Base-by-base conservation (phyloP, 2,797 vertebrate species). In the Hippoglossus hippoglossus region DNA sequence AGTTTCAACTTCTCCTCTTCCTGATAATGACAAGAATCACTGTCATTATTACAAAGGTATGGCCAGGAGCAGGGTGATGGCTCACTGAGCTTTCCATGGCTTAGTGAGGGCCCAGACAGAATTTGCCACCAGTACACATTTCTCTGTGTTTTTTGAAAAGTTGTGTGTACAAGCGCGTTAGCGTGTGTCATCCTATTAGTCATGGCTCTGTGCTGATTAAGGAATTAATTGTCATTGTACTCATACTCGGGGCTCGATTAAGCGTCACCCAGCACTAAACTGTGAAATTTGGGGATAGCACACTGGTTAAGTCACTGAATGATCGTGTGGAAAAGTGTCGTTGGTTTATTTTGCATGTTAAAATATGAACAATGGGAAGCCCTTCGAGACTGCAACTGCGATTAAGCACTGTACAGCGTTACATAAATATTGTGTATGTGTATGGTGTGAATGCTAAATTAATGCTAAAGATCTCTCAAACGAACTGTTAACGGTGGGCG, bases 11-110 rank as follows among this genome's bases (percentile, higher is more conserved):
- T 95, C 95, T 93, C 89, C 93, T 93, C 94, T 94, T 94, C 94
- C 95, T 95, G 93, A 94, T 93, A 94, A 95, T 94, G 92, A 95
- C 93, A 95, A 95, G 94, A 95, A 95, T 91, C 86, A 94, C 88
- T 91, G 93, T 94, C 93, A 94, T 93, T 91, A 91, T 88, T 93
- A 94, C 92, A 94, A 91, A 77, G 87, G 80, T 81, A 85, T 87
- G 83, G 90, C 88, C 84, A 79, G 87, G 83, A 78, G 87, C 41
- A 80, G 83, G 86, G 64, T 85, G 89, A 88, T 89, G 76, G 91
- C 87, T 87, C 84, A 84, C 85, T 87, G 79, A 70, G 80, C 82
- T 75, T 81, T 65, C 83, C 83, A 80, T 81, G 82, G 89, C 83
- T 92, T 79, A 82, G 85, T 79, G 88, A 79, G 86, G 83, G 85